Percentiles rank a stretch among this genome's conserved stretches.
Conservation (phyloP, 2,888 invertebrate genomes). For the Aricia artaxerxes region DNA sequence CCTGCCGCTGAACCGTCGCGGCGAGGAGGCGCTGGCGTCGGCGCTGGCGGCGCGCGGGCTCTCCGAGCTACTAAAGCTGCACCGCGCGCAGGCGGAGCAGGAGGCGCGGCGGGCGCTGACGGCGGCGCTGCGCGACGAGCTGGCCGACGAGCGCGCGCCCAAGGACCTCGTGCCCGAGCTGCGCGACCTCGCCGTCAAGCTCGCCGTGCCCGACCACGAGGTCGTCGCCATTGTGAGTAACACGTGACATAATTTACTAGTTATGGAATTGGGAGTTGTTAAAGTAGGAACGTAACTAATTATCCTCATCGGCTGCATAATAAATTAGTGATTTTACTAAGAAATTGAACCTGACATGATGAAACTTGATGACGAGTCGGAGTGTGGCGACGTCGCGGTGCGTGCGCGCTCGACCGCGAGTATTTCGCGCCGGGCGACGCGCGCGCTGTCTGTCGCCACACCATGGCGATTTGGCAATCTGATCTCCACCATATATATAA, state of each 20-base stretch:
- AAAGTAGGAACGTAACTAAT: too few relatives aligned
- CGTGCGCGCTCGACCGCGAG: conserved; percentile 55
- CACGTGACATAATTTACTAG: too few relatives aligned
- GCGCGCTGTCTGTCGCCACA: conserved; percentile 44
- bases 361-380: conserved; percentile 80
- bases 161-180: conserved; percentile 92
- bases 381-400: conserved; percentile 48
- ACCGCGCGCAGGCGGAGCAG: conserved; percentile 89
- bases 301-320: too few relatives aligned
- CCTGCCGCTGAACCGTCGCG: conserved; percentile 95
- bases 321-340: too few relatives aligned
- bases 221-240: conserved; percentile 88
- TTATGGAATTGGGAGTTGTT: too few relatives aligned
- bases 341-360: conserved; percentile 56
- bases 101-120: conserved; percentile 74
- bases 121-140: conserved; percentile 89
- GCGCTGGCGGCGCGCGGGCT: conserved; percentile 90
- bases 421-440: conserved; percentile 54
- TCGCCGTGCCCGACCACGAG: conserved; percentile 94
- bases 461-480: conserved; percentile 72
- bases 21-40: conserved; percentile 91
- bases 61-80: conserved; percentile 88
- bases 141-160: conserved; percentile 91
- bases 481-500: conserved; percentile 45
- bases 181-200: conserved; percentile 90